Evolutionary conservation across 2,797 vertebrate genomes (phyloP), one percentile per base, ranked within the genome.

Genomic region (Antrozous pallidus): DNA sequence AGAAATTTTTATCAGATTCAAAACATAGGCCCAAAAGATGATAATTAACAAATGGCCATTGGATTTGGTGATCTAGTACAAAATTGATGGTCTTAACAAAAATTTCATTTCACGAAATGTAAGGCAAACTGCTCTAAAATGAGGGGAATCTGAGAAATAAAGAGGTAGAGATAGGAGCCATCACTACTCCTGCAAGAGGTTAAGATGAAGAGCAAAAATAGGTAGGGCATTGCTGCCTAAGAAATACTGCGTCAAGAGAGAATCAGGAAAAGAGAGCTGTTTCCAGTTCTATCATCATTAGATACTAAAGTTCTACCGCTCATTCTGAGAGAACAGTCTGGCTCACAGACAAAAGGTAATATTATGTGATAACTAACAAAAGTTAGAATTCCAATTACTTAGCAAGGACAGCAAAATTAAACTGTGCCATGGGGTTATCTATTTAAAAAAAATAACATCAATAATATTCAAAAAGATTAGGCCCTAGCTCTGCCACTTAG

Each of bases 371-470:
- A 70, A 8, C 78, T 33, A 95, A 18, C 22, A 67, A 65, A 90
- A 56, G 12, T 22, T 84, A 81, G 69, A 94, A 93, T 70, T 74
- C 16, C 28, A 67, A 22, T 9, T 63, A 69, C 14, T 81, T 65
- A 89, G 33, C 22, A 91, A 94, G 56, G 92, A 69, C 1, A 81
- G 3, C 47, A 78, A 95, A 94, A 82, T 47, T 92, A 88, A 94
- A 81, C 8, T 28, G 6, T 63, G n/a, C 14, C 42, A 54, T 3
- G 38, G 18, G 3, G n/a, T 84, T 84, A 11, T 58, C 69, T 71
- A 88, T 22, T 58, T 56, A 63, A 87, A 75, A 67, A 67, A 77
- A 58, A 42, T 20, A 75, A 12, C 9, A 67, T 69, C 7, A 28
- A 71, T 33, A 81, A 67, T 18, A 90, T 2, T 24, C 81, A 74